These are phyloP conservation scores for Onychomys leucogaster DNA, from an alignment of 2,797 vertebrate species.

Conservation along the genomic window DNA sequence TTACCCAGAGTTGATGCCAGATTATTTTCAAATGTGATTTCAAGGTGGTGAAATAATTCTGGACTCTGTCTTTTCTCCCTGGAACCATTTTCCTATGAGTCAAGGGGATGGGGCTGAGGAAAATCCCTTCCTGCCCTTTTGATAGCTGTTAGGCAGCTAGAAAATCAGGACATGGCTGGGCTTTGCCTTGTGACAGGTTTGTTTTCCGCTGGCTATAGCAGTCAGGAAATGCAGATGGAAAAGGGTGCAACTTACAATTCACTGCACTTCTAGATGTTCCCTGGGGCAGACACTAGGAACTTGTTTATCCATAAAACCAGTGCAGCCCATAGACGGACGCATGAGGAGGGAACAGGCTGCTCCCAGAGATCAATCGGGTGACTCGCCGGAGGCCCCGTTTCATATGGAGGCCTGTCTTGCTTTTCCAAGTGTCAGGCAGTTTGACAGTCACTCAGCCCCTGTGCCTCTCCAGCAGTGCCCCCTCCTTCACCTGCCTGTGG, in stretches of 20 bases:
- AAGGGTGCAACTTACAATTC: background rate
- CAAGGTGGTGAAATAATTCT: background rate
- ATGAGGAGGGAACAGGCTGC: background rate
- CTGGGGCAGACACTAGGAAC: background rate
- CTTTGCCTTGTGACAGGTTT: background rate
- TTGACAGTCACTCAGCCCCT: too few species aligned
- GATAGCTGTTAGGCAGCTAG: background rate
- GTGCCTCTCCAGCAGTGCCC: rapidly evolving
- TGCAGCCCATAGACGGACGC: background rate
- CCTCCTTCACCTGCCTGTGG: background rate
- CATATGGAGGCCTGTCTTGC: background rate
- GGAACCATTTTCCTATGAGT: background rate
- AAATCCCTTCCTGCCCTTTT: background rate
- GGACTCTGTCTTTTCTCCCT: background rate
- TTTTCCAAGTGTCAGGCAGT: background rate
- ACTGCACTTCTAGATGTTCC: background rate
- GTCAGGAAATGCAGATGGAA: background rate
- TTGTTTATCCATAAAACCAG: slow-evolving; percentile 8
- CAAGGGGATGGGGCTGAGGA: background rate
- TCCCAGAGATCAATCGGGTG: slow-evolving; percentile 5
- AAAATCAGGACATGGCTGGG: background rate
- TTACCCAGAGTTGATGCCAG: background rate
- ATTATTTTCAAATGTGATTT: slow-evolving; percentile 30
- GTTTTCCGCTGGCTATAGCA: background rate
- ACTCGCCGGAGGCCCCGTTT: slow-evolving; percentile 2